Conservation (phyloP, 2,797 vertebrate species). For the Onychomys leucogaster region DNA sequence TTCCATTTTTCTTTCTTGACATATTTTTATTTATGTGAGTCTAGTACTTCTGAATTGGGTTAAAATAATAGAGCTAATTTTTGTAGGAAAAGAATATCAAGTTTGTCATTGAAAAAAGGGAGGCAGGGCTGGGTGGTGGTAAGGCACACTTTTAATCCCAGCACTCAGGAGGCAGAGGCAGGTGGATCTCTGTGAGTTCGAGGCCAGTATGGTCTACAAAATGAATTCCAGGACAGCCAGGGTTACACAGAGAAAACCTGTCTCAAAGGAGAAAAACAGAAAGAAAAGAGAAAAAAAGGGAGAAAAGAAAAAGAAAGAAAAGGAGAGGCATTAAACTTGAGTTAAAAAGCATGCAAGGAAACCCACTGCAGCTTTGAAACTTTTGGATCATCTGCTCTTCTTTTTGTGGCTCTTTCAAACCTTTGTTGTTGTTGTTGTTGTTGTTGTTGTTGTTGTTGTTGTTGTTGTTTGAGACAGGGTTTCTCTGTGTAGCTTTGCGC, state of each 20-base stretch:
- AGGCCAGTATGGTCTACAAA: not conserved
- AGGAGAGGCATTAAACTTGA: not conserved
- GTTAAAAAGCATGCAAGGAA: not conserved
- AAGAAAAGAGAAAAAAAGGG: not conserved
- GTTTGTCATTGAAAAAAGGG: not conserved
- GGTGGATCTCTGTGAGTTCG: not conserved
- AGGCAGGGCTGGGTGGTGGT: not conserved
- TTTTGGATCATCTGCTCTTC: not conserved
- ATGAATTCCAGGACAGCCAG: not conserved
- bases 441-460: too few species aligned
- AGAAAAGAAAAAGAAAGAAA: not conserved
- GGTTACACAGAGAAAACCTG: not conserved
- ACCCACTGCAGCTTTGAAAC: not conserved
- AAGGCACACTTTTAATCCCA: not conserved
- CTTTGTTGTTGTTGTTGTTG: too few species aligned
- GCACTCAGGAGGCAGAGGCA: not conserved
- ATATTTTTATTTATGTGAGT: not conserved
- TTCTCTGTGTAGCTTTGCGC: too few species aligned
- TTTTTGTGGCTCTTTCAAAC: not conserved
- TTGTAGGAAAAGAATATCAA: slow-evolving; percentile 20
- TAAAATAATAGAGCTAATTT: not conserved
- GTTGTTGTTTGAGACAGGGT: too few species aligned
- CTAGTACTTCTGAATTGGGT: not conserved
- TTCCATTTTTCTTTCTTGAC: not conserved
- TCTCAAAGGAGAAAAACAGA: not conserved